Conservation (phyloP, 2,797 vertebrate genomes). For the Kryptopterus vitreolus region DNA sequence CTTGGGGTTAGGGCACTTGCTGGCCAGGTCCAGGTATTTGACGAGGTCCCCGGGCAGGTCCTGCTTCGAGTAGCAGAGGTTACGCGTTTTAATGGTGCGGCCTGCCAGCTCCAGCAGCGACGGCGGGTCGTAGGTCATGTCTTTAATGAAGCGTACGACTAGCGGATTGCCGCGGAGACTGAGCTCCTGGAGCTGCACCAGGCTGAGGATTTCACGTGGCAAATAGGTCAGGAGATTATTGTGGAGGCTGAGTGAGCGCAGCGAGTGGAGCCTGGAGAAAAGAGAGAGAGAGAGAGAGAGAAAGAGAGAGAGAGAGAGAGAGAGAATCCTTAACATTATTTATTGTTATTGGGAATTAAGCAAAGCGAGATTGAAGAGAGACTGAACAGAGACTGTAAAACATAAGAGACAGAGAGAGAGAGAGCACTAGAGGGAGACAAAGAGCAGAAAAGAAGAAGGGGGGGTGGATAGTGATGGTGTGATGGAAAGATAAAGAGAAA, state of each 20-base stretch:
- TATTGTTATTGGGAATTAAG: background rate
- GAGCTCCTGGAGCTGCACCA: conserved; percentile 93
- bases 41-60: conserved; percentile 87
- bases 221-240: conserved; percentile 96
- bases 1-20: conserved; percentile 98
- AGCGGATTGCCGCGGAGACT: conserved; percentile 95
- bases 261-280: conserved; percentile 83
- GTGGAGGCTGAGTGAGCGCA: conserved; percentile 95
- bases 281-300: background rate
- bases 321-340: background rate
- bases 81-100: conserved; percentile 87
- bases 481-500: background rate
- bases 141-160: conserved; percentile 96
- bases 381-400: background rate
- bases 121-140: conserved; percentile 93
- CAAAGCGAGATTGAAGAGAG: background rate
- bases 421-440: background rate
- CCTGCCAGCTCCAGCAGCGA: conserved; percentile 92
- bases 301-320: background rate
- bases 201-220: conserved; percentile 93
- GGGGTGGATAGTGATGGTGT: background rate
- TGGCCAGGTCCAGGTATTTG: conserved; percentile 88
- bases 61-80: conserved; percentile 77
- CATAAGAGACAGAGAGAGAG: background rate
- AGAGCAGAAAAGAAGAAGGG: background rate